Evolutionary conservation across 2,797 vertebrate genomes (phyloP).

Genomic region (Muscicapa striata): DNA sequence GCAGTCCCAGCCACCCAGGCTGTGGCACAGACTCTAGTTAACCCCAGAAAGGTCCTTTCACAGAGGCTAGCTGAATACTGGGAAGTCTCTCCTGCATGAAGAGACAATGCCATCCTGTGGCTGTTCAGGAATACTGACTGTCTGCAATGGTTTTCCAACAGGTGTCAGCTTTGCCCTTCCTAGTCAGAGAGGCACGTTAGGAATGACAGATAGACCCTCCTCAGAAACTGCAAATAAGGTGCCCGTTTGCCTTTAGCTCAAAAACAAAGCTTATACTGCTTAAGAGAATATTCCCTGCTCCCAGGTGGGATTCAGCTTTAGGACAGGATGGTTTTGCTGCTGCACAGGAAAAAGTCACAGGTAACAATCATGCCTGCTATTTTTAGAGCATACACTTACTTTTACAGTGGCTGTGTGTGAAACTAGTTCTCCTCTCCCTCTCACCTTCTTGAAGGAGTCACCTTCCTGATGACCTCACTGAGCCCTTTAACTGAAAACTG

Average conservation of each 20-base stretch:
- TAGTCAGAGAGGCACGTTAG: neutral
- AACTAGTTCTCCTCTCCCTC: neutral
- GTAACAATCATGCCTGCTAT: fast-evolving
- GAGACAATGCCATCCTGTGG: slow-evolving; percentile 52
- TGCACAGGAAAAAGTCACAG: neutral
- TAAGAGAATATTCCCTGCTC: neutral
- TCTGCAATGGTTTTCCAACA: neutral
- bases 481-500: neutral
- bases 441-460: neutral
- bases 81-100: neutral
- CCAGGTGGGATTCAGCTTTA: neutral
- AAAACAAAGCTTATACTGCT: neutral
- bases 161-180: neutral
- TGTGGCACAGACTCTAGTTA: neutral
- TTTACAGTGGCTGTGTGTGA: neutral
- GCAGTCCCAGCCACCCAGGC: neutral
- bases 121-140: neutral
- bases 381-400: neutral
- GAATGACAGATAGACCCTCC: neutral
- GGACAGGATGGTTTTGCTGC: neutral
- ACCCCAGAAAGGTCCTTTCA: neutral
- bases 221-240: neutral
- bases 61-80: neutral
- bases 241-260: neutral
- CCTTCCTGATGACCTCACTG: neutral